phyloP scores from a whole-genome alignment of 2,888 invertebrate species.

The Macaria liturata region DNA sequence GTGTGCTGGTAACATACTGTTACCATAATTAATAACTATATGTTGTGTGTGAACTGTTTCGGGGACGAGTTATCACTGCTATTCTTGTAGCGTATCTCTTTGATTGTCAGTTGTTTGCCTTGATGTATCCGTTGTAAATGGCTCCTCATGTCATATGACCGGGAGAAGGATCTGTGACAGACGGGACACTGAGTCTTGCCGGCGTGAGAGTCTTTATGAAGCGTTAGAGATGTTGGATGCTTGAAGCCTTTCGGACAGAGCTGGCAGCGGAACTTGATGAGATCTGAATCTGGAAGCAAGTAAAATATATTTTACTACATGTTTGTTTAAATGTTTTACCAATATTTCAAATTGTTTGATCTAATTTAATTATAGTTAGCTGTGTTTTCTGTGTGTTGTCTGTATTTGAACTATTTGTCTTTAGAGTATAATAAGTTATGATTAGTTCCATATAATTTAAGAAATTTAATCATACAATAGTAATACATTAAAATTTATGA shows the following conservation, averaged over 20 bases:
- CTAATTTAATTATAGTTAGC: no score
- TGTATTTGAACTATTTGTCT: no score
- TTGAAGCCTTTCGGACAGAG: slow-evolving; percentile 85
- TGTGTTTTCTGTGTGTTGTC: no score
- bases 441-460: no score
- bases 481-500: no score
- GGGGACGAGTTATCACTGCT: slow-evolving; percentile 64
- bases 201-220: slow-evolving; percentile 85
- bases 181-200: slow-evolving; percentile 86
- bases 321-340: no score
- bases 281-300: slow-evolving; percentile 76
- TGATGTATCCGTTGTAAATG: slow-evolving; percentile 84
- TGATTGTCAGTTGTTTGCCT: slow-evolving; percentile 77
- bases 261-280: slow-evolving; percentile 84
- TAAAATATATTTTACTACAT: no score
- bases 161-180: slow-evolving; percentile 84
- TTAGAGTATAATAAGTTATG: no score
- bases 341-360: no score
- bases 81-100: slow-evolving; percentile 76
- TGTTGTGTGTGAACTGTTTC: slow-evolving; percentile 71
- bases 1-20: slow-evolving; percentile 49
- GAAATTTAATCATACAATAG: no score
- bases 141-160: slow-evolving; percentile 85
- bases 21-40: slow-evolving; percentile 54
- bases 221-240: slow-evolving; percentile 84